Conservation (phyloP, 2,888 invertebrate species). For the Agonopterix heracliana region DNA sequence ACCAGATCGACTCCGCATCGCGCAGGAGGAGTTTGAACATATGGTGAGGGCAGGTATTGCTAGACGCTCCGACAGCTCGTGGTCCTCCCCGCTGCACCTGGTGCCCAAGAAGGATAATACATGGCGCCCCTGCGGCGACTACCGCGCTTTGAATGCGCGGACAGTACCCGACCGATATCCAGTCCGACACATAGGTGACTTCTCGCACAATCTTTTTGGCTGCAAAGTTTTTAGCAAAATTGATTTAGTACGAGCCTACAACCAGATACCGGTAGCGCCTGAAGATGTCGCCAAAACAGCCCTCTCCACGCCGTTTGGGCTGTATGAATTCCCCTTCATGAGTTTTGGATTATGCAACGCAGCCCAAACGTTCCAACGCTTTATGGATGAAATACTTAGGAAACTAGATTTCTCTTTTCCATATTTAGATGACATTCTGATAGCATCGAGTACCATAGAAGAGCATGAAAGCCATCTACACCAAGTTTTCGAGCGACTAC, state of each 20-base stretch:
- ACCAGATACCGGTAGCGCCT: slow-evolving; percentile 32
- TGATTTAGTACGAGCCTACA: slow-evolving; percentile 23
- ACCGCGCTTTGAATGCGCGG: slow-evolving; percentile 16
- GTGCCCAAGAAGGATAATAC: slow-evolving; percentile 22
- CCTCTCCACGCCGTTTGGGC: slow-evolving; percentile 25
- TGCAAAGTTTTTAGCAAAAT: slow-evolving; percentile 3
- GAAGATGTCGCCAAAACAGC: slow-evolving; percentile 33
- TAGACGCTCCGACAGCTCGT: slow-evolving; percentile 19
- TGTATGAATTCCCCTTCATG: slow-evolving; percentile 29
- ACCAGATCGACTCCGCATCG: slow-evolving; percentile 14
- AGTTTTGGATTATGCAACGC: slow-evolving; percentile 42
- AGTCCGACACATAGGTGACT: slow-evolving; percentile 10
- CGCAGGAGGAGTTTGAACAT: slow-evolving; percentile 19
- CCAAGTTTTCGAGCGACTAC: slow-evolving; percentile 13
- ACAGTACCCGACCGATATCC: slow-evolving; percentile 15
- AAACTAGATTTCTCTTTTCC: slow-evolving; percentile 13
- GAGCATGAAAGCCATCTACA: slow-evolving; percentile 25
- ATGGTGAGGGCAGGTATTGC: slow-evolving; percentile 18
- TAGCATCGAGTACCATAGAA: slow-evolving; percentile 1
- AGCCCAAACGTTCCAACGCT: slow-evolving; percentile 35
- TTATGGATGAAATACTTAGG: no score
- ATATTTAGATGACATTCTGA: slow-evolving; percentile 17
- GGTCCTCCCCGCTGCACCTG: slow-evolving; percentile 28
- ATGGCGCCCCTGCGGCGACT: slow-evolving; percentile 31
- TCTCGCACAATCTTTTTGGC: slow-evolving; percentile 9